These are phyloP conservation scores for Nasua narica DNA, from an alignment of 2,797 vertebrate genomes.

Conservation along the genomic window DNA sequence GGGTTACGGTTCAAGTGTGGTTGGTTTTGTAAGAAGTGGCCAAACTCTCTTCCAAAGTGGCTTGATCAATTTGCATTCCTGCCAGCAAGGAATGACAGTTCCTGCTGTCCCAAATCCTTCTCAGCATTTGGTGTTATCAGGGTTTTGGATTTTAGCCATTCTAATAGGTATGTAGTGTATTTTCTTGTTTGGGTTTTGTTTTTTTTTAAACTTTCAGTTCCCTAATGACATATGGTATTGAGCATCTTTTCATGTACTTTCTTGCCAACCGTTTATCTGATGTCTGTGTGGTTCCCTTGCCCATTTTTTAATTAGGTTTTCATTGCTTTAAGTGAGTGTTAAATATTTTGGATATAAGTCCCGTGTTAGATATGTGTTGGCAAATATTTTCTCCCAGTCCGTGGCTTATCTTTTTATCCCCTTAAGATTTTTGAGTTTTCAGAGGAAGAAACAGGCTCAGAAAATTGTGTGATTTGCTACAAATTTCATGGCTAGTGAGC, in stretches of 20 bases:
- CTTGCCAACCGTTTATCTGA: background rate
- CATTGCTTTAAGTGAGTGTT: background rate
- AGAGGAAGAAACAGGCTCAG: background rate
- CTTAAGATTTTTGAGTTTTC: conserved; percentile 1
- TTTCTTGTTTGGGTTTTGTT: background rate
- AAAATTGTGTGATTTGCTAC: background rate
- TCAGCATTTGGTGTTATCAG: background rate
- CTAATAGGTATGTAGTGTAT: background rate
- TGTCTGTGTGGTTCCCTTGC: background rate
- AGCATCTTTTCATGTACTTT: background rate
- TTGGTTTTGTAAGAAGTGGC: background rate
- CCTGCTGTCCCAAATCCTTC: background rate
- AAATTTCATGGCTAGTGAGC: background rate
- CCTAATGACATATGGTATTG: background rate
- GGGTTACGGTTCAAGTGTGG: background rate
- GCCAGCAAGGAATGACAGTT: background rate
- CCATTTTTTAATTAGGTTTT: background rate
- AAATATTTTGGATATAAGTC: background rate
- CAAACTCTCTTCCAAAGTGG: background rate
- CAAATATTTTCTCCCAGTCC: background rate
- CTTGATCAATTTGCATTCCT: background rate
- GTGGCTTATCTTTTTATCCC: background rate
- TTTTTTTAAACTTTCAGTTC: background rate
- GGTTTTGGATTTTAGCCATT: background rate
- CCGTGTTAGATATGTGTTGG: background rate